These are phyloP conservation scores for Anguilla rostrata DNA, from an alignment of 2,113 vertebrate species.

Conservation along the genomic window DNA sequence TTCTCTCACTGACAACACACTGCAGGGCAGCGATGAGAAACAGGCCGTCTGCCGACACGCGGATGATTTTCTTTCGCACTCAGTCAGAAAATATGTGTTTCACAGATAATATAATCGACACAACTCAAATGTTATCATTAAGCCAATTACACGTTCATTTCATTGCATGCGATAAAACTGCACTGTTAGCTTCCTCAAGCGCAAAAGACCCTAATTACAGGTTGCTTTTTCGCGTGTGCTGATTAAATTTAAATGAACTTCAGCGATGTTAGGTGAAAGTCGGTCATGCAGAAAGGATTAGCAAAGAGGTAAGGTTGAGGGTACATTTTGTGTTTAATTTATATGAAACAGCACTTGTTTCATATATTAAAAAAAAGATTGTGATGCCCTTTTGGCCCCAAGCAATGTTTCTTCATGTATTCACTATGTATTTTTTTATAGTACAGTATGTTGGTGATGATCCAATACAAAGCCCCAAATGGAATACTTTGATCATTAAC, in stretches of 20 bases:
- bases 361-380: no score
- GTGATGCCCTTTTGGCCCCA: no score
- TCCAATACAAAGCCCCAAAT: no score
- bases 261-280: slow-evolving; percentile 42
- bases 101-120: slow-evolving; percentile 36
- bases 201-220: slow-evolving; percentile 44
- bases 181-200: slow-evolving; percentile 31
- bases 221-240: slow-evolving; percentile 37
- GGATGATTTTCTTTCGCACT: not conserved
- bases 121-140: slow-evolving; percentile 48
- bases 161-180: slow-evolving; percentile 28
- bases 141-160: slow-evolving; percentile 35
- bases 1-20: no score
- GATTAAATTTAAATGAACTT: slow-evolving; percentile 50
- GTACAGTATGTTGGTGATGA: no score
- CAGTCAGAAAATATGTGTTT: slow-evolving; percentile 42
- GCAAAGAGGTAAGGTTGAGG: slow-evolving; percentile 31
- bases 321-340: slow-evolving; percentile 34
- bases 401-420: no score
- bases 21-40: not conserved
- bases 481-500: no score
- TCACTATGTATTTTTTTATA: no score
- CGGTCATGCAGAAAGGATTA: slow-evolving; percentile 40
- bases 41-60: not conserved
- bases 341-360: slow-evolving; percentile 22